Base-by-base conservation (phyloP, 2,797 vertebrate genomes). In the Sebastes itinus region DNA sequence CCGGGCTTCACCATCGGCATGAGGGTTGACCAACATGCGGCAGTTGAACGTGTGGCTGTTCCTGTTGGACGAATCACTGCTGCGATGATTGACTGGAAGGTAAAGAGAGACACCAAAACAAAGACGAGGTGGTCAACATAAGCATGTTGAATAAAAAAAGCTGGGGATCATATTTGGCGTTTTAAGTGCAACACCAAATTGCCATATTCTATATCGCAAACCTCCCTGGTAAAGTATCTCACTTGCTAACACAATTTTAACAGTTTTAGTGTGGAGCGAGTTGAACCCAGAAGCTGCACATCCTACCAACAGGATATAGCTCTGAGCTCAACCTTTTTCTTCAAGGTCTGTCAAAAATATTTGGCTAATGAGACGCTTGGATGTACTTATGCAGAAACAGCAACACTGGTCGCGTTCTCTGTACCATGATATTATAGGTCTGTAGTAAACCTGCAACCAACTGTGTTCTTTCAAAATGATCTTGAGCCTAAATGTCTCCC, bases 21-120 rank as follows among this genome's bases (percentile, higher is more conserved):
- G 94, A 78, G 97, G 97, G 85, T 98, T 99, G 13, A 99, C 97
- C 93, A 99, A 87, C 98, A 99, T 99, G 20, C 98, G 97, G 80
- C 98, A 99, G 78, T 97, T 98, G 81, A 99, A 99, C 61, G 98
- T 98, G 95, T 99, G 97, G 95, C 98, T 99, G 88, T 97, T 99
- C 88, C 98, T 96, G 92, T 95, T 94, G 18, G 97, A 97, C 79
- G 95, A 88, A 66, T 99, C 98, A 3, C 95, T 93, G 72, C 96
- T 94, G 32, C 96, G 97, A 1, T 88, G 88, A 52, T 96, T 99
- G 84, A 98, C 98, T 99, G 93, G n/a, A 54, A 67, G 65, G 22
- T 79, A 80, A 38, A 54, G 28, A 1, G 23, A 61, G 3, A 42
- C 22, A n/a, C 11, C 1, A 10, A 33, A 28, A 38, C 16, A 49